Conservation (phyloP, 1,140 invertebrate species). For the Apis cerana region DNA sequence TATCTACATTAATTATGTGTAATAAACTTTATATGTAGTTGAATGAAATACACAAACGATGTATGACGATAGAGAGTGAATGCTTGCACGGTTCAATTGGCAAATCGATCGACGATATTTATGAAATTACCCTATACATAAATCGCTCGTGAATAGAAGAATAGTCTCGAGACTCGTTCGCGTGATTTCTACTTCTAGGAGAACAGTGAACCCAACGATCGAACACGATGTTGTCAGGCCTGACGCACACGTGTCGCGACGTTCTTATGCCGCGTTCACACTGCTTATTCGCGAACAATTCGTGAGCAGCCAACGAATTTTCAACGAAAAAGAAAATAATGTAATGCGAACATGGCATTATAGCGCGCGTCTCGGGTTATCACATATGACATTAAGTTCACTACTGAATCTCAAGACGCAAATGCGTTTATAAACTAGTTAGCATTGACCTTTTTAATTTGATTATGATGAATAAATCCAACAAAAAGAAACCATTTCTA, state of each 20-base stretch:
- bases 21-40: background rate
- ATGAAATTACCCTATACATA: slow-evolving; percentile 11
- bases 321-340: too few relatives aligned
- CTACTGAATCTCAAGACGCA: slow-evolving; percentile 18
- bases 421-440: slow-evolving; percentile 44
- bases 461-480: slow-evolving; percentile 50
- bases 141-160: background rate
- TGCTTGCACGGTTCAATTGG: background rate
- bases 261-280: too few relatives aligned
- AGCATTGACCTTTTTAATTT: slow-evolving; percentile 71
- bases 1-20: too few relatives aligned
- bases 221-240: slow-evolving; percentile 17
- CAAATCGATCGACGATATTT: background rate
- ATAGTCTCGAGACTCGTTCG: slow-evolving; percentile 37
- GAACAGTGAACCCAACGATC: slow-evolving; percentile 44
- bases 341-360: too few relatives aligned
- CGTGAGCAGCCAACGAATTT: background rate
- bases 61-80: background rate
- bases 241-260: background rate
- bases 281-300: too few relatives aligned
- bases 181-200: slow-evolving; percentile 43
- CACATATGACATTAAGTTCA: background rate
- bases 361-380: background rate
- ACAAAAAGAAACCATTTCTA: slow-evolving; percentile 8
- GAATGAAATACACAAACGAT: background rate